Evolutionary conservation across 2,888 invertebrate species (phyloP), one percentile per base, ranked within the genome.

Genomic region (Odontomyia ornata): DNA sequence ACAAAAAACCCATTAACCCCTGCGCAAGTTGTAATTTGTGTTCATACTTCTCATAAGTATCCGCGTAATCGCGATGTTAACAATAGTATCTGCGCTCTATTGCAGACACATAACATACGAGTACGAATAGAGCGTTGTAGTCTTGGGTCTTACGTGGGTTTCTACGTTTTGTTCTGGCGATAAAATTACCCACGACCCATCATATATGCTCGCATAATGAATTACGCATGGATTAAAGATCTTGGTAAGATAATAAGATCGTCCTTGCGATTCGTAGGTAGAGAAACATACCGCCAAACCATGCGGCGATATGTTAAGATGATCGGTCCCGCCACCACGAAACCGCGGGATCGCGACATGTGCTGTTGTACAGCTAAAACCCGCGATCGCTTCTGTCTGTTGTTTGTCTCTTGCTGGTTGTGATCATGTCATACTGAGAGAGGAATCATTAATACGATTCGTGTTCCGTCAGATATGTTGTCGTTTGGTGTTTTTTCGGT

Each of bases 11-110:
- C 25, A 21, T 60, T 13, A 60, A 28, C 27, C 27, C 27, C 21
- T 9, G 11, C 28, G n/a, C 64, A 21, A 5, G 64, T 21, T 60
- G 5, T 23, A 25, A 60, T 52, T 71, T 52, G 25, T 52, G n/a
- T 52, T 71, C 46, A 23, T 64, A 28, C 64, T 64, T 23, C 13
- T 27, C 43, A 18, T 67, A 67, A 67, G 27, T 47, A 47, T 71
- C 27, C 47, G 71, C 27, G 71, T 71, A 71, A 71, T 71, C 47
- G n/a, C n/a, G 52, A 18, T 71, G 27, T 43, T 71, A 71, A 71
- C 71, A 71, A 47, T 47, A 47, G 5, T 71, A 47, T 71, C 18
- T 47, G 71, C 23, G 47, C 11, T 28, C 28, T 15, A 71, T 47
- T 47, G 18, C 18, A 18, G 4, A 36, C 67, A 13, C 36, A 28